These are phyloP conservation scores for Cheilosia vulpina DNA, from an alignment of 2,888 invertebrate species.

Conservation along the genomic window DNA sequence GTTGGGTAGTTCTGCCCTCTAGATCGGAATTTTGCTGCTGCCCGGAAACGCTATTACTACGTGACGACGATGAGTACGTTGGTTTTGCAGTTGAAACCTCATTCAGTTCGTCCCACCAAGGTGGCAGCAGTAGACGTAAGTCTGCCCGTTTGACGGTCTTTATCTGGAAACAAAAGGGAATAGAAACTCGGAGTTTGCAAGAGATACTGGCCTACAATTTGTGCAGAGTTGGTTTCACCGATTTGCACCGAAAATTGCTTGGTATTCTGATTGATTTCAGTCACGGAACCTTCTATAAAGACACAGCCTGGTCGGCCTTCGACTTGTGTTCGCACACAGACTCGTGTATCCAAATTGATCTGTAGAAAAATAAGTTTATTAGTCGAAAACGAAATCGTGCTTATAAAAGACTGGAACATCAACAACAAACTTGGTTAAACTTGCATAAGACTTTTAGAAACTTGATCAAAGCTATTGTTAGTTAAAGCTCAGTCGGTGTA, in stretches of 20 bases:
- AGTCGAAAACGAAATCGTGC: no score
- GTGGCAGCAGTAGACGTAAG: slow-evolving; percentile 94
- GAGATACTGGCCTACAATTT: slow-evolving; percentile 59
- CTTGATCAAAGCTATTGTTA: no score
- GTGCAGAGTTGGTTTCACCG: slow-evolving; percentile 62
- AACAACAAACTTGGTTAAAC: no score
- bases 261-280: slow-evolving; percentile 87
- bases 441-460: no score
- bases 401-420: no score
- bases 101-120: slow-evolving; percentile 98
- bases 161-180: slow-evolving; percentile 67
- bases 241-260: slow-evolving; percentile 88
- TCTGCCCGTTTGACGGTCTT: slow-evolving; percentile 93
- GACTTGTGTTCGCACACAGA: slow-evolving; percentile 89
- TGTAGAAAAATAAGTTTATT: slow-evolving; percentile 81
- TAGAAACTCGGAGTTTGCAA: neutral
- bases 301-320: slow-evolving; percentile 88
- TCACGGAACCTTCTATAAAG: slow-evolving; percentile 94
- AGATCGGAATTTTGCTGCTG: slow-evolving; percentile 54
- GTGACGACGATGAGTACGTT: slow-evolving; percentile 54
- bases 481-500: no score
- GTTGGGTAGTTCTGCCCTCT: slow-evolving; percentile 57
- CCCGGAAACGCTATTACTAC: slow-evolving; percentile 57
- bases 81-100: slow-evolving; percentile 84
- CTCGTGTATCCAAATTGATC: slow-evolving; percentile 90